Evolutionary conservation across 2,113 vertebrate species (phyloP).

Genomic region (Archilochus colubris): DNA sequence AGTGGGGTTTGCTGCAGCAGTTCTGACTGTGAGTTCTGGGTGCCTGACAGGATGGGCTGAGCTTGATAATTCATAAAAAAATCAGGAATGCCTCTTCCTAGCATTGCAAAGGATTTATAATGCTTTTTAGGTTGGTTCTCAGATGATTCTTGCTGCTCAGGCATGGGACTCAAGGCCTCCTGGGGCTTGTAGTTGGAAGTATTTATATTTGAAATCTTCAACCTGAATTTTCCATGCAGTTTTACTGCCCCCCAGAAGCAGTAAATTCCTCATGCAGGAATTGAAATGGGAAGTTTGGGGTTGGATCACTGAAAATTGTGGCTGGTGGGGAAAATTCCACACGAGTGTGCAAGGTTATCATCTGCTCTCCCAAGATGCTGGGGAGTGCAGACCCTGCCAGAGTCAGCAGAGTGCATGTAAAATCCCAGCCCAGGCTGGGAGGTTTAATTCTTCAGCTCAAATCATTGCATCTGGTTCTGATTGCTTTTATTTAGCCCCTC

Average conservation of each 20-base stretch:
- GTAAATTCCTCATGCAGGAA: background rate
- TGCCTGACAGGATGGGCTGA: background rate
- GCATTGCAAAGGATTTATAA: background rate
- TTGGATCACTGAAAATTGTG: slow-evolving; percentile 27
- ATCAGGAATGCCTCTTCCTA: background rate
- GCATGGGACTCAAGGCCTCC: background rate
- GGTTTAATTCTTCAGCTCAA: background rate
- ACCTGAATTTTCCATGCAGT: background rate
- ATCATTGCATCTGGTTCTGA: slow-evolving; percentile 19
- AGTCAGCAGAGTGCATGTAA: background rate
- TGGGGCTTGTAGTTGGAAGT: background rate
- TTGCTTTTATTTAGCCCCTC: background rate
- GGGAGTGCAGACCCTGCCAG: background rate
- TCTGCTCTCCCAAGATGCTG: slow-evolving; percentile 23
- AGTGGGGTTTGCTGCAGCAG: background rate
- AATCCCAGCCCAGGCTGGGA: background rate
- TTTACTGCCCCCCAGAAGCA: background rate
- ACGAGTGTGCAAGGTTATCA: slow-evolving; percentile 24
- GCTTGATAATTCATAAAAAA: background rate
- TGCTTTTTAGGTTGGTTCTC: background rate
- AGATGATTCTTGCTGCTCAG: background rate
- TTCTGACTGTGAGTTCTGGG: background rate
- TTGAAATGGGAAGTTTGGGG: slow-evolving; percentile 42
- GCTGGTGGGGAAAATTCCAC: slow-evolving; percentile 33
- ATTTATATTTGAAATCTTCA: background rate